These are phyloP conservation scores for Himantopus leucocephalus DNA, from an alignment of 2,113 vertebrate species.

Conservation along the genomic window DNA sequence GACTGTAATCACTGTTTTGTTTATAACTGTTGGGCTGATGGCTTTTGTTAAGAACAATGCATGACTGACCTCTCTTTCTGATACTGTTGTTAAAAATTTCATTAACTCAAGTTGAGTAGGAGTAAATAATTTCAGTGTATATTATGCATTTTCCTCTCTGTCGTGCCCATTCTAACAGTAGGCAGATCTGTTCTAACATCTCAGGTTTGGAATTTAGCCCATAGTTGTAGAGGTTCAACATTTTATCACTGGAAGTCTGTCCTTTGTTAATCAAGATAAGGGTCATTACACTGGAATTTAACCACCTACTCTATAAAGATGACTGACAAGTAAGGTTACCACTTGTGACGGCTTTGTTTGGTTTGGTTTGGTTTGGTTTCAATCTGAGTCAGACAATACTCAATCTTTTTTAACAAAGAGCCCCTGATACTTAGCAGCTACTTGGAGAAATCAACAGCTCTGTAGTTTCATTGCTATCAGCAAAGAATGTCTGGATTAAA, in stretches of 20 bases:
- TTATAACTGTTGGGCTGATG: neutral
- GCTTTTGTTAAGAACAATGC: neutral
- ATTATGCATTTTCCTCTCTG: neutral
- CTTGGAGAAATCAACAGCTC: neutral
- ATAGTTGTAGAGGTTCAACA: neutral
- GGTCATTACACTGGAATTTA: neutral
- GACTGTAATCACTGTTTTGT: neutral
- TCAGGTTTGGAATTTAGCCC: neutral
- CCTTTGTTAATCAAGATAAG: neutral
- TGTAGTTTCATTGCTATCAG: neutral
- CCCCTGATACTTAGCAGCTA: neutral
- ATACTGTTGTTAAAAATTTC: neutral
- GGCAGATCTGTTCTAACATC: neutral
- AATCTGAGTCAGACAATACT: constrained; percentile 35
- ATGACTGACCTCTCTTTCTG: neutral
- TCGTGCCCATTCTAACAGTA: neutral
- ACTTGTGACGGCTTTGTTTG: neutral
- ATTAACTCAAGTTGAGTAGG: neutral
- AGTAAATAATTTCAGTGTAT: neutral
- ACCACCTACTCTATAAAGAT: neutral
- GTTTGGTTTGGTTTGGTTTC: constrained; percentile 32
- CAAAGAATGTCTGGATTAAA: neutral
- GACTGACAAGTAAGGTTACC: neutral
- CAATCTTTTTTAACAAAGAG: neutral
- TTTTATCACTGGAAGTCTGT: neutral